Conservation (phyloP, 2,113 vertebrate species). For the Ondatra zibethicus region DNA sequence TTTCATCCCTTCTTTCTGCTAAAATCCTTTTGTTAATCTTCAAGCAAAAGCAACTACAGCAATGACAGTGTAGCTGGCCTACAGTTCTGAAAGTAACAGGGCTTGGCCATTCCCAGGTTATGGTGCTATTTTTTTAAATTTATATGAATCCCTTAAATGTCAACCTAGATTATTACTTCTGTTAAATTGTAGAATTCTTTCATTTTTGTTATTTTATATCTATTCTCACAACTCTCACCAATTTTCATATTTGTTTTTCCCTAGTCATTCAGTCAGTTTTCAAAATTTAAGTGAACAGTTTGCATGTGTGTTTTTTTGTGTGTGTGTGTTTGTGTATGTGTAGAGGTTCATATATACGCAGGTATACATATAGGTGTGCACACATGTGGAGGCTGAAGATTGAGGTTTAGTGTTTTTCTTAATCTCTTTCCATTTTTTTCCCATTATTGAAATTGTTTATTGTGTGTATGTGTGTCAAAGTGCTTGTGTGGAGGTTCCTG, state of each 20-base stretch:
- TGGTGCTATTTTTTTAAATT: neutral
- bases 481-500: neutral
- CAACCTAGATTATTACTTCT: neutral
- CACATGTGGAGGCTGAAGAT: neutral
- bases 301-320: neutral
- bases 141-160: neutral
- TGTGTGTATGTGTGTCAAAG: neutral
- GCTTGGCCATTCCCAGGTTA: neutral
- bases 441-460: neutral
- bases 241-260: conserved; percentile 23
- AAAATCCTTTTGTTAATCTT: conserved; percentile 12
- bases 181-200: neutral
- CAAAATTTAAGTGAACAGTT: neutral
- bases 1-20: neutral
- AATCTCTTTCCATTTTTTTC: neutral
- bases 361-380: neutral
- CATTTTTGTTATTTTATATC: conserved; percentile 6
- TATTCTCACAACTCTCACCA: neutral
- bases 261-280: neutral
- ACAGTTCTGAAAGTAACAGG: neutral
- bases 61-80: neutral
- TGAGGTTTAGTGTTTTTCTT: neutral
- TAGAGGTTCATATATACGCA: neutral
- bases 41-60: neutral
- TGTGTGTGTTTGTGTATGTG: neutral